These are phyloP conservation scores for zebrafish (Danio rerio) DNA, from an alignment of 2,113 vertebrate genomes.

Conservation along the genomic window GRCz12tu NC_133194.1:30876001-30876500, in stretches of 20 bases:
- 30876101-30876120: too few species aligned
- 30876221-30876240: neutral
- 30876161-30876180: too few species aligned
- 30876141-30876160: too few species aligned
- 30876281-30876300: constrained; percentile 13
- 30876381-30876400: constrained; percentile 7
- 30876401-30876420: constrained; percentile 37
- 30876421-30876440: constrained; percentile 50
- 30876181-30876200: neutral
- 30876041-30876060: too few species aligned
- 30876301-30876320: neutral
- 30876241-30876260: neutral
- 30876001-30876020: too few species aligned
- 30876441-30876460: constrained; percentile 36
- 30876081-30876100: too few species aligned
- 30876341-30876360: neutral
- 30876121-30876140: too few species aligned
- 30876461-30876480: constrained; percentile 49
- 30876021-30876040: too few species aligned
- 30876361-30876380: neutral
- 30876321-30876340: neutral
- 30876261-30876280: neutral
- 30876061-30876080: too few species aligned
- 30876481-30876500: constrained; percentile 47
- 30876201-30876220: neutral